Conservation (phyloP, 2,888 invertebrate genomes). For the Eupithecia centaureata region DNA sequence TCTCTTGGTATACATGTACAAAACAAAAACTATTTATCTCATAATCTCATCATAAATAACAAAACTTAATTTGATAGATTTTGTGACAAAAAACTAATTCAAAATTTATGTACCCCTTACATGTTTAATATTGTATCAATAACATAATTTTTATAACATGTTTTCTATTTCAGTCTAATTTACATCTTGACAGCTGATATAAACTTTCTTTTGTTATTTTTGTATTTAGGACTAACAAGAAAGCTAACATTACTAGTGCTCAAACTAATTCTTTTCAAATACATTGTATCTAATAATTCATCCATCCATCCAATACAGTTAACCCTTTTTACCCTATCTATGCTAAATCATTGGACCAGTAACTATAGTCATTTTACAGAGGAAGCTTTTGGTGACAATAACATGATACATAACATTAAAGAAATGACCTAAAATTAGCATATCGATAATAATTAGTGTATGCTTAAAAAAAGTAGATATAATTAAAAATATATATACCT, state of each 20-base stretch:
- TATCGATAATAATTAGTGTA: no score
- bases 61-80: slow-evolving; percentile 6
- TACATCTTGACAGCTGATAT: background rate
- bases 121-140: background rate
- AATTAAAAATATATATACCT: no score
- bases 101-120: slow-evolving; percentile 19
- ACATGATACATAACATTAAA: no score
- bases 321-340: background rate
- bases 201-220: background rate
- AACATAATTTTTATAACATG: background rate
- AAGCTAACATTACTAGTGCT: background rate
- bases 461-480: no score
- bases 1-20: slow-evolving; percentile 17
- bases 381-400: no score
- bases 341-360: background rate
- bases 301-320: background rate
- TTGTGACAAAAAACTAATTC: background rate
- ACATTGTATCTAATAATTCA: background rate
- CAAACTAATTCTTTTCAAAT: background rate
- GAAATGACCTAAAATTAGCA: no score
- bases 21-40: background rate
- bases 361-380: background rate
- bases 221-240: background rate
- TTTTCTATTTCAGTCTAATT: background rate
- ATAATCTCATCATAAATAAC: slow-evolving; percentile 2